Evolutionary conservation across 2,888 invertebrate genomes (phyloP).

Genomic region (Phengaris arion): DNA sequence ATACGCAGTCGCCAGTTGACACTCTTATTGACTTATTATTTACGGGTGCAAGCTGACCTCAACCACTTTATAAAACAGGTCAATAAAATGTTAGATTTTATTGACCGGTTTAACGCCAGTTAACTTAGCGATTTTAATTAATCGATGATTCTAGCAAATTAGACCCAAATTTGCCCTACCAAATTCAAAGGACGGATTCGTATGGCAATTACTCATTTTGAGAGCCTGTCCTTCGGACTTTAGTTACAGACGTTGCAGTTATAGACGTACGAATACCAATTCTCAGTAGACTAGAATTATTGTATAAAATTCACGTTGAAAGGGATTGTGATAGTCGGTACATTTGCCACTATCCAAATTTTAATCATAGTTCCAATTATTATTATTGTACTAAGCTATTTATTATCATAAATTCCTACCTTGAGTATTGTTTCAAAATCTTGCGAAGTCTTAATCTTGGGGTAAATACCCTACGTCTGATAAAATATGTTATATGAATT

Average conservation of each 20-base stretch:
- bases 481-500: too few relatives aligned
- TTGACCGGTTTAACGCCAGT: slow-evolving; percentile 36
- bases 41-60: slow-evolving; percentile 40
- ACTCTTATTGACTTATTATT: slow-evolving; percentile 38
- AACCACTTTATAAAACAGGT: slow-evolving; percentile 32
- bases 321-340: background rate
- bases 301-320: slow-evolving; percentile 1
- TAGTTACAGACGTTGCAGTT: background rate
- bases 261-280: background rate
- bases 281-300: background rate
- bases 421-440: background rate
- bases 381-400: slow-evolving; percentile 18
- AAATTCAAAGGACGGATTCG: background rate
- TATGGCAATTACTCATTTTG: background rate
- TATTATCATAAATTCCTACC: background rate
- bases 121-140: slow-evolving; percentile 21
- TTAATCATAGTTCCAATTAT: slow-evolving; percentile 9
- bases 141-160: slow-evolving; percentile 10
- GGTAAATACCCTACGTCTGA: background rate
- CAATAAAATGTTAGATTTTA: slow-evolving; percentile 36
- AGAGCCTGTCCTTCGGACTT: background rate
- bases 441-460: background rate
- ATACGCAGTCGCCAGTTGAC: slow-evolving; percentile 33
- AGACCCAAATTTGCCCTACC: background rate
- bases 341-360: background rate